Base-by-base conservation (phyloP, 92 coral and sea anemone species). In the Phenganax marumi region DNA sequence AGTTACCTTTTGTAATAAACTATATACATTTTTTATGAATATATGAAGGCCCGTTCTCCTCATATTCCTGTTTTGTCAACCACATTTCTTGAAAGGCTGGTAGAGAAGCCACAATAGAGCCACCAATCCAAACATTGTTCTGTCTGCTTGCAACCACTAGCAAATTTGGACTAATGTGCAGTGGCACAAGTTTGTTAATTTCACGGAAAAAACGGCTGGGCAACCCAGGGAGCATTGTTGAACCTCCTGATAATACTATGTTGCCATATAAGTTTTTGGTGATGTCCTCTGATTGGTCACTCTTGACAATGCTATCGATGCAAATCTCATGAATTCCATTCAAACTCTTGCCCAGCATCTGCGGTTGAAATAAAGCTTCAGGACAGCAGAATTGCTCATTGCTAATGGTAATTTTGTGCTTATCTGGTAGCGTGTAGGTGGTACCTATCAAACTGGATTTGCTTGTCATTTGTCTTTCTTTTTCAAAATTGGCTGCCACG, bases 21-120 rank as follows among this genome's bases (percentile, higher is more conserved):
- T 48, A 78, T 65, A 78, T 66, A 63, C 57, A 78, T 51, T 78
- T 78, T 62, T 78, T 78, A 85, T 93, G 97, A 62, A 93, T 91
- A 86, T 90, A 92, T 11, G 97, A 97, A 17, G 97, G 97, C 17
- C 97, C 97, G 83, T 92, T 90, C 80, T 93, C 97, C 63, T 93
- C 97, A 75, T 93, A 93, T 23, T 92, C 97, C 49, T 93, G 97
- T 82, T 90, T 92, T 85, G 93, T 88, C 86, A 93, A 87, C 97
- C 97, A 93, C 97, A 93, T 93, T 77, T 93, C 92, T 82, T 93
- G 93, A 89, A 93, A 93, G 70, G 94, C 93, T 85, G 97, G 87
- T 76, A 91, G 88, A 25, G 97, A 92, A 58, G 97, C 97, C 73
- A 93, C 55, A 81, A 93, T 93, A 73, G 97, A 93, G 71, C 97